These are phyloP conservation scores for Ammospiza nelsoni DNA, from an alignment of 2,113 vertebrate species.

Conservation along the genomic window DNA sequence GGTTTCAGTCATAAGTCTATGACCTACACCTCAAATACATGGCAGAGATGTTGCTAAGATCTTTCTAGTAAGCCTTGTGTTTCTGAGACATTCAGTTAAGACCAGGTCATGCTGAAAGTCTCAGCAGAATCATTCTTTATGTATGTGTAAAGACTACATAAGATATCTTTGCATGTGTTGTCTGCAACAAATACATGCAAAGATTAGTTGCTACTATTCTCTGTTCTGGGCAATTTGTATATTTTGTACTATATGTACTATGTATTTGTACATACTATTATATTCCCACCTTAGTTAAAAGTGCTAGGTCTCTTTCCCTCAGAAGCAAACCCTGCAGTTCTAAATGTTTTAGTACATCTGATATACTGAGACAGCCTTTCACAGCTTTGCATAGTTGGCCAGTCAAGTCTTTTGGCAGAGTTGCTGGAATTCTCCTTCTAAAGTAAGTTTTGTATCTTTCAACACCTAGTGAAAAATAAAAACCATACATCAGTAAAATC, in stretches of 20 bases:
- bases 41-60: neutral
- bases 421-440: constrained; percentile 82
- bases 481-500: neutral
- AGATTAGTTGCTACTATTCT: neutral
- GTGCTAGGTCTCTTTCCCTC: constrained; percentile 86
- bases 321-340: constrained; percentile 89
- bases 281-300: constrained; percentile 85
- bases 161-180: neutral
- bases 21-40: accelerated
- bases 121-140: neutral
- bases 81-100: neutral
- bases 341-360: constrained; percentile 82
- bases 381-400: constrained; percentile 88
- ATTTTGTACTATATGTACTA: neutral
- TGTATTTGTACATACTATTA: neutral
- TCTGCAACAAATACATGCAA: neutral
- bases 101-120: neutral
- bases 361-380: constrained; percentile 84
- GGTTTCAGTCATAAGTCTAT: neutral
- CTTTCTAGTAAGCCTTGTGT: neutral
- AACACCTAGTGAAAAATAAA: constrained; percentile 68
- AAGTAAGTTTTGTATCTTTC: constrained; percentile 73
- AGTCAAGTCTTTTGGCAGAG: constrained; percentile 88
- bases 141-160: neutral
- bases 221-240: neutral